Evolutionary conservation across 92 coral and sea anemone species (phyloP).

Genomic region (Phenganax stokvisi): DNA sequence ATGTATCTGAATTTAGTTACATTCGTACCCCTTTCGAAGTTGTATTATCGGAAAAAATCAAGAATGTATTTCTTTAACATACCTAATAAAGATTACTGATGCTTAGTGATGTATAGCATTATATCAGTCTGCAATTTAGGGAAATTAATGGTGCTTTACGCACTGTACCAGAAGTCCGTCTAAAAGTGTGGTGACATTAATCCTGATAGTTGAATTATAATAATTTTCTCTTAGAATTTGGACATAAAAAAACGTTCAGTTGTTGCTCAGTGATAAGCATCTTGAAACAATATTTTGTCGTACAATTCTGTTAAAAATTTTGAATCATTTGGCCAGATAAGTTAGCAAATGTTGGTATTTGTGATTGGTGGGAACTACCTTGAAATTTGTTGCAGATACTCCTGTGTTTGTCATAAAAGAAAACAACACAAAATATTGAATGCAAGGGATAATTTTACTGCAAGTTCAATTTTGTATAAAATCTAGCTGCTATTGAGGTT

Average conservation of each 20-base stretch:
- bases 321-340: too few species aligned
- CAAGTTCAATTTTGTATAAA: too few species aligned
- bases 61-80: not conserved
- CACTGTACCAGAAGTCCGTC: not conserved
- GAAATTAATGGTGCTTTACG: not conserved
- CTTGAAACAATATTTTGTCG: not conserved
- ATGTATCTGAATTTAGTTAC: too few species aligned
- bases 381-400: too few species aligned
- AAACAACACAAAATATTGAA: too few species aligned
- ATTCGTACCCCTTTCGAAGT: too few species aligned
- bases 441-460: too few species aligned
- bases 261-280: not conserved
- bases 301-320: not conserved
- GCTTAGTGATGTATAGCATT: not conserved
- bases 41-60: not conserved
- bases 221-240: not conserved
- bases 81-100: not conserved
- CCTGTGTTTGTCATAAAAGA: too few species aligned
- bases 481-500: not conserved
- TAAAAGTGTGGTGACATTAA: not conserved
- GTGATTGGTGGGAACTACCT: too few species aligned
- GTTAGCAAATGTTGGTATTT: too few species aligned
- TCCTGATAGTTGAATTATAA: slow-evolving; percentile 7
- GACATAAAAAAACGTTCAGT: not conserved
- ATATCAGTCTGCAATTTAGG: not conserved